Conservation (phyloP, 2,113 vertebrate species). For the Motacilla alba region DNA sequence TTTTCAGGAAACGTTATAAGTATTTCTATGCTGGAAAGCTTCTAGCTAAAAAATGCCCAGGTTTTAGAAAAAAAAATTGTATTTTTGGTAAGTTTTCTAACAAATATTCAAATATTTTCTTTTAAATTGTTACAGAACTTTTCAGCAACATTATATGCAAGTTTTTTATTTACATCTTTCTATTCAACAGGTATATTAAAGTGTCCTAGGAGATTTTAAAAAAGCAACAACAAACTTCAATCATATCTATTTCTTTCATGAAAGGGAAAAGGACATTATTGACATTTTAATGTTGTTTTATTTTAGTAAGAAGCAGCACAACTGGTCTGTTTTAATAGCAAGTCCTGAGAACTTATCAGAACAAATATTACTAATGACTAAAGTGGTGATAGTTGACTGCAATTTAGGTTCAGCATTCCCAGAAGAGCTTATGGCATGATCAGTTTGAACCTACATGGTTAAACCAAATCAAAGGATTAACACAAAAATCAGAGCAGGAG, state of each 20-base stretch:
- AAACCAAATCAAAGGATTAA: background rate
- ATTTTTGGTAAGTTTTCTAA: background rate
- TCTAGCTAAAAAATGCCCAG: fast-evolving
- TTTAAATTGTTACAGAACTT: background rate
- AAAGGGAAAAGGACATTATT: background rate
- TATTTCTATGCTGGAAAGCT: background rate
- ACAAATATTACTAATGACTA: background rate
- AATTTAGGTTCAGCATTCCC: background rate
- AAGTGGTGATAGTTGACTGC: background rate
- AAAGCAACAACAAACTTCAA: background rate
- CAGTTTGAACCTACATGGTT: fast-evolving
- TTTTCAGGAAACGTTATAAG: background rate
- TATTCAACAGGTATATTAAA: background rate
- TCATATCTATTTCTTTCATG: background rate
- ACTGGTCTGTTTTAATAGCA: background rate
- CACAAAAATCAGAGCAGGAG: background rate
- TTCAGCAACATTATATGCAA: background rate
- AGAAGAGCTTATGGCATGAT: background rate
- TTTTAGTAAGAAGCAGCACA: background rate
- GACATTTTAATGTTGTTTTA: background rate
- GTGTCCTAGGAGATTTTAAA: background rate
- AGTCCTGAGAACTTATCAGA: background rate
- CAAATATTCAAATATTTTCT: background rate
- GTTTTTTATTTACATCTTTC: background rate
- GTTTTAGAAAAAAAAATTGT: background rate